phyloP scores from a whole-genome alignment of 64 coral and sea anemone species.

The Astreopora myriophthalma region DNA sequence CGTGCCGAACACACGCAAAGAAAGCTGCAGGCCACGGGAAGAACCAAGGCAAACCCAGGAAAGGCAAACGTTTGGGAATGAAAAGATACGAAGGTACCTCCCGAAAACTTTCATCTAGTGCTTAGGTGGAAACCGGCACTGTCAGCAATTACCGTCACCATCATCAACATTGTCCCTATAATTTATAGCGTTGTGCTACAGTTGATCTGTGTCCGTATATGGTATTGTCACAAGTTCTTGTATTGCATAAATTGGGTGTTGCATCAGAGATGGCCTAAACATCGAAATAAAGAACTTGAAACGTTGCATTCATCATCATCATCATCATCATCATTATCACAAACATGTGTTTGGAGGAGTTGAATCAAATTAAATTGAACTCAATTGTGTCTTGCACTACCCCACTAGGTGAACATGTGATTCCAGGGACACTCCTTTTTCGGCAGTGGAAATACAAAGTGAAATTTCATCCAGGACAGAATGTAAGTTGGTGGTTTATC shows the following conservation, averaged over 20 bases:
- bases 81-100: slow-evolving; percentile 90
- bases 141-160: no score
- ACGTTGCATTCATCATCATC: neutral
- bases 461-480: slow-evolving; percentile 90
- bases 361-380: neutral
- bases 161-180: no score
- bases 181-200: no score
- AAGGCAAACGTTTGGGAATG: slow-evolving; percentile 83
- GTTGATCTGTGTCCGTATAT: no score
- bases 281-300: no score
- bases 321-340: no score
- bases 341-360: no score
- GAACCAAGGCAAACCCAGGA: slow-evolving; percentile 92
- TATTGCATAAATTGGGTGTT: no score
- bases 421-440: slow-evolving; percentile 86
- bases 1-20: slow-evolving; percentile 70
- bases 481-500: slow-evolving; percentile 59
- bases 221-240: no score
- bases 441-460: slow-evolving; percentile 77
- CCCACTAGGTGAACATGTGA: slow-evolving; percentile 84
- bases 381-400: no score
- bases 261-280: no score
- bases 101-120: neutral
- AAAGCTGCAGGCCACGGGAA: slow-evolving; percentile 92
- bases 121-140: neutral